These are phyloP conservation scores for Theocolax elegans DNA, from an alignment of 1,140 invertebrate genomes.

Conservation along the genomic window DNA sequence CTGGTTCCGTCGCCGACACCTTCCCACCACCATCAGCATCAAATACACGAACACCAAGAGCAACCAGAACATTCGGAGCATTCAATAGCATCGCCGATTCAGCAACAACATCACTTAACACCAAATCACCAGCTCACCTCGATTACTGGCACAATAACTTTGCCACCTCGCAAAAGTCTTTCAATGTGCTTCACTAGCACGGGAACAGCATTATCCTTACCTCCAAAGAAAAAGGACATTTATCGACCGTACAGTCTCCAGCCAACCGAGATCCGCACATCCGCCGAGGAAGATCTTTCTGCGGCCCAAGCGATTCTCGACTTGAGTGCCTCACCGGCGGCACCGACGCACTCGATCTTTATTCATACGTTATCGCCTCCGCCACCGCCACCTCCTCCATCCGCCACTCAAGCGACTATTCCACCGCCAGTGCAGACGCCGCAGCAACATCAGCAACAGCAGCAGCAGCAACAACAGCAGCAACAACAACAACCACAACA, in stretches of 20 bases:
- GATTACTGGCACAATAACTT: slow-evolving; percentile 52
- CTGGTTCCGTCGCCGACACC: slow-evolving; percentile 46
- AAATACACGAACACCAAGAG: slow-evolving; percentile 40
- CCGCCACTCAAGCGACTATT: slow-evolving; percentile 58
- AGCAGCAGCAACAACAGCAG: slow-evolving; percentile 40
- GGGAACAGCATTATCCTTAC: slow-evolving; percentile 81
- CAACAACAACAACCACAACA: slow-evolving; percentile 40
- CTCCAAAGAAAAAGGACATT: slow-evolving; percentile 89
- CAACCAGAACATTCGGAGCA: slow-evolving; percentile 40
- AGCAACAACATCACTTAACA: slow-evolving; percentile 54
- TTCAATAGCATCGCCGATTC: slow-evolving; percentile 43
- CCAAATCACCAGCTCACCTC: slow-evolving; percentile 47
- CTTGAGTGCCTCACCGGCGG: slow-evolving; percentile 84
- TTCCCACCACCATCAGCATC: slow-evolving; percentile 2
- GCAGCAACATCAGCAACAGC: slow-evolving; percentile 4
- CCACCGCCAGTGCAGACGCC: slow-evolving; percentile 47
- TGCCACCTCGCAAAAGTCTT: slow-evolving; percentile 74
- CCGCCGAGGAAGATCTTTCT: slow-evolving; percentile 81
- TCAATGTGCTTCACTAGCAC: slow-evolving; percentile 87
- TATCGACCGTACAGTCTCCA: slow-evolving; percentile 86
- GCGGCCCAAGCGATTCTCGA: slow-evolving; percentile 89
- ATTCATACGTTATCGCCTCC: slow-evolving; percentile 66
- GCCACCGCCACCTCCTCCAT: slow-evolving; percentile 65
- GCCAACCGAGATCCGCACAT: slow-evolving; percentile 72
- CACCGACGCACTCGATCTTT: slow-evolving; percentile 65